Evolutionary conservation across 1,140 invertebrate genomes (phyloP), one percentile per base, ranked within the genome.

Genomic region (Trypoxylus dichotomus): DNA sequence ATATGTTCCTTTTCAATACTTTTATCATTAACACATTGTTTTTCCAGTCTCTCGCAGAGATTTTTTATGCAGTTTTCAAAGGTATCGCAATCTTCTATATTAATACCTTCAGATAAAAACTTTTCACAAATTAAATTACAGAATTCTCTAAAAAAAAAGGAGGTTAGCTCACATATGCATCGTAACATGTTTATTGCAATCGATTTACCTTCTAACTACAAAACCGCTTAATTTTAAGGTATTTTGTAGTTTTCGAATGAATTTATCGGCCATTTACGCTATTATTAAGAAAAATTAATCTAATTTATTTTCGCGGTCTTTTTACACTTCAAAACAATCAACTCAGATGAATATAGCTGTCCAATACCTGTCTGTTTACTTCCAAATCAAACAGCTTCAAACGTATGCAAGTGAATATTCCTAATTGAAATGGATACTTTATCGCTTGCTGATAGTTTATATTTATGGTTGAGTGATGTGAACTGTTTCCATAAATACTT

Each of bases 1-100:
- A 96, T 87, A 77, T 92, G 90, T 43, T 91, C 88, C 74, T 91
- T 89, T 79, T 93, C 92, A 63, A 97, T 90, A 75, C 94, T 91
- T 8, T 92, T 89, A 77, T 90, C 90, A 7, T 86, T 84, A 19
- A 96, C 85, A 79, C 92, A 91, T 83, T 95, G 93, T 54, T 92
- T 92, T 82, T 95, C 88, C n/a, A 94, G 85, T 81, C 90, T 88
- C 76, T 91, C 90, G 77, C 91, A 88, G 2, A 68, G 60, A 82
- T 89, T 89, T 76, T 90, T 92, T 1, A 94, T 81, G 86, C 88
- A 90, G 79, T 87, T 83, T 76, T 91, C 87, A 77, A 89, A 89
- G 63, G 91, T 86, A 21, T 84, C 76, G 79, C 88, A 85, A 76
- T 88, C 84, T 21, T 91, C 81, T 19, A 86, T 81, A 47, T 85